Evolutionary conservation across 2,797 vertebrate species (phyloP).

Genomic region (Adrianichthys oophorus): DNA sequence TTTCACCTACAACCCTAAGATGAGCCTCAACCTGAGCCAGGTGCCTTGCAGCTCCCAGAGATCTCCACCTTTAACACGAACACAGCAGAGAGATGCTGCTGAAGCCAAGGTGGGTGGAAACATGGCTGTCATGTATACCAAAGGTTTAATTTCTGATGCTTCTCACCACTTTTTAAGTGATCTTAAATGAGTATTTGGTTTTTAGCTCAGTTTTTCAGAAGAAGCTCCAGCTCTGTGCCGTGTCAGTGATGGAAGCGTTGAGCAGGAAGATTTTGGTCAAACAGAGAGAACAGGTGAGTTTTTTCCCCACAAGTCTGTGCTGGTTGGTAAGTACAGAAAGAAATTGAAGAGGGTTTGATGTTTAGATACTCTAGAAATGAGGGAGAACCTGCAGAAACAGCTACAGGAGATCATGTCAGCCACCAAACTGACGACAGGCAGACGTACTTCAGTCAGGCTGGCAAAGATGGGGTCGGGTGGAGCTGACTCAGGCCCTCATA

Average conservation of each 20-base stretch:
- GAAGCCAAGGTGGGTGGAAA: constrained; percentile 65
- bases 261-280: constrained; percentile 39
- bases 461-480: constrained; percentile 64
- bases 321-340: background rate
- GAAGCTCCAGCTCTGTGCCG: constrained; percentile 23
- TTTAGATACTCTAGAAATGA: constrained; percentile 92
- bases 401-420: constrained; percentile 98
- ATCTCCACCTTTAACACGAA: constrained; percentile 62
- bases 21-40: constrained; percentile 93
- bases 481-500: constrained; percentile 78
- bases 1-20: constrained; percentile 97
- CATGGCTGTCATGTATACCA: background rate
- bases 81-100: constrained; percentile 32
- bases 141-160: background rate
- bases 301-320: background rate
- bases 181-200: constrained; percentile 21
- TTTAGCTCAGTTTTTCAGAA: constrained; percentile 27
- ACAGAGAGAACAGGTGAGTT: constrained; percentile 50
- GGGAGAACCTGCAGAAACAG: constrained; percentile 91
- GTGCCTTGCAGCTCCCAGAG: constrained; percentile 77
- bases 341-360: constrained; percentile 38
- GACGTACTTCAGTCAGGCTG: constrained; percentile 77
- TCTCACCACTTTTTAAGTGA: background rate
- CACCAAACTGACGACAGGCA: constrained; percentile 84
- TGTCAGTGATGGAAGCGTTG: constrained; percentile 47